phyloP scores from a whole-genome alignment of 2,113 vertebrate genomes.

The Sceloporus undulatus region DNA sequence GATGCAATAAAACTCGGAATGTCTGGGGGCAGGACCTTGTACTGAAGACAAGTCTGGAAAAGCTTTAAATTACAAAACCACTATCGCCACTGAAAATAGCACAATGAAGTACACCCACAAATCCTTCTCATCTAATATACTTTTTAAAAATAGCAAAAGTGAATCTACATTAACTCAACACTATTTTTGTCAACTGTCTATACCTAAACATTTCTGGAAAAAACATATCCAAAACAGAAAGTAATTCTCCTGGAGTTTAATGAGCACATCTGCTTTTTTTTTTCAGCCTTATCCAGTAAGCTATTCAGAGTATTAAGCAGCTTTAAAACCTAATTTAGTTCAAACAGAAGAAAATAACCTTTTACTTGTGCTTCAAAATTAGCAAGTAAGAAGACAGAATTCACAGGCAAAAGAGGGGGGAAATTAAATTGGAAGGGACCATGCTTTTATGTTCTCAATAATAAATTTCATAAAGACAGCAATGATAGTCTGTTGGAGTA shows the following conservation, averaged over 20 bases:
- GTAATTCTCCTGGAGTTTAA: too few relatives aligned
- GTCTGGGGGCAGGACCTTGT: not conserved
- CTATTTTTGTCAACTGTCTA: not conserved
- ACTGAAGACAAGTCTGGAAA: not conserved
- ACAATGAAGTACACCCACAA: not conserved
- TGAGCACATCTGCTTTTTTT: not conserved
- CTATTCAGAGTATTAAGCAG: not conserved
- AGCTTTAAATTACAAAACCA: not conserved
- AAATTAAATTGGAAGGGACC: not conserved
- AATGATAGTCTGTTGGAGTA: too few relatives aligned
- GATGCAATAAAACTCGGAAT: not conserved
- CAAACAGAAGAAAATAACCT: not conserved
- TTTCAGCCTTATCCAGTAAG: not conserved
- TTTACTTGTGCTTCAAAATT: not conserved
- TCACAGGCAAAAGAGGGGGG: not conserved
- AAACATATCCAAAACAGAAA: not conserved
- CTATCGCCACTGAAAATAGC: not conserved
- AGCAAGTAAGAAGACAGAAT: not conserved
- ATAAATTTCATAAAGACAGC: too few relatives aligned
- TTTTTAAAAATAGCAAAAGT: not conserved
- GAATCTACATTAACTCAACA: not conserved
- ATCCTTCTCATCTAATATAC: not conserved
- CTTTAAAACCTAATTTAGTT: not conserved
- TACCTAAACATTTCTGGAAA: not conserved
- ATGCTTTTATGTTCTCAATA: not conserved